A percentile compares a stretch with the other conserved stretches of the same genome.
These are phyloP conservation scores for Sicus ferrugineus DNA, from an alignment of 2,888 invertebrate species.

Conservation along the genomic window DNA sequence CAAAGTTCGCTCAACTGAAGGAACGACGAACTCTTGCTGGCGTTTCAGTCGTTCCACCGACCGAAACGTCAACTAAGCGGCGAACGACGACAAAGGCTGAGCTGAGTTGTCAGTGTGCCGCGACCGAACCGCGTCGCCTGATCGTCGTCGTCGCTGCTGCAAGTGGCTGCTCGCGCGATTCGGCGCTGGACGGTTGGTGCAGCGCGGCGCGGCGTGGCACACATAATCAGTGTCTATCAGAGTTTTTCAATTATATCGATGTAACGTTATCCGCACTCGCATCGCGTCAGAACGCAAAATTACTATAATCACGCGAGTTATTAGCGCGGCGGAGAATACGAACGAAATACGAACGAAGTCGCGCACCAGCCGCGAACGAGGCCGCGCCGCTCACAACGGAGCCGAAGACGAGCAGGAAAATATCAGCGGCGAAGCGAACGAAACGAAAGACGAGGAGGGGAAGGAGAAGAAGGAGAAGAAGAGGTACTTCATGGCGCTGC, in stretches of 20 bases:
- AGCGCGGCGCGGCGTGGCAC: conserved; percentile 32
- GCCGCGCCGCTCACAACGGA: conserved; percentile 14
- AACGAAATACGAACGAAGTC: too few relatives aligned
- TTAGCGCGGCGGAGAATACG: conserved; percentile 59
- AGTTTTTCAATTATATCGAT: conserved; percentile 66
- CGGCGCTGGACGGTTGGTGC: neutral
- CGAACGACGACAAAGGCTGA: conserved; percentile 5
- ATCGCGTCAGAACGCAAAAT: conserved; percentile 65
- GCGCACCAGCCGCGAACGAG: too few relatives aligned
- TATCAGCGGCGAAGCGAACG: too few relatives aligned
- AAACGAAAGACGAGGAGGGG: neutral
- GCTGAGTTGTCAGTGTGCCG: neutral
- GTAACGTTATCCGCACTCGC: conserved; percentile 65
- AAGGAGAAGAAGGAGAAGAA: too few relatives aligned
- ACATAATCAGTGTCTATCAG: conserved; percentile 65
- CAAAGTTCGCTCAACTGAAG: neutral
- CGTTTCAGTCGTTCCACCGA: neutral
- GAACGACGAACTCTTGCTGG: conserved; percentile 10
- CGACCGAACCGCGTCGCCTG: neutral
- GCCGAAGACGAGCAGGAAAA: conserved; percentile 11
- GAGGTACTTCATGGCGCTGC: neutral
- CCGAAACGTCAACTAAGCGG: neutral
- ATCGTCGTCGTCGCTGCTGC: neutral
- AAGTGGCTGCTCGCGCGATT: neutral
- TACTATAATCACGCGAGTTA: conserved; percentile 66